A percentile compares a stretch with the other conserved stretches of the same genome.
phyloP scores from a whole-genome alignment of 2,113 vertebrate species.

The Sakesphorus luctuosus region DNA sequence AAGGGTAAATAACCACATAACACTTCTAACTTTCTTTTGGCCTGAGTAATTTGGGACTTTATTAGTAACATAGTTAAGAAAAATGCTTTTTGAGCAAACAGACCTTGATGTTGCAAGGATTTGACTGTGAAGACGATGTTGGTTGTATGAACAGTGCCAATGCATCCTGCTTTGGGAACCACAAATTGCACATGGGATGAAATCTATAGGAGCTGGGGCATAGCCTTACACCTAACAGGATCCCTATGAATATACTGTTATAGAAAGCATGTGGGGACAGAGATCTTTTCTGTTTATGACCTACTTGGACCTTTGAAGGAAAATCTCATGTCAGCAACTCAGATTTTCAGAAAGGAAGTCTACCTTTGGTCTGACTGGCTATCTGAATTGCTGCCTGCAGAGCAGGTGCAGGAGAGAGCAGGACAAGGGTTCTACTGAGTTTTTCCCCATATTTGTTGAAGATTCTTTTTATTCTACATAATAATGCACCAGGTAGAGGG shows the following conservation, averaged over 20 bases:
- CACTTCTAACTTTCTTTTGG: constrained; percentile 16
- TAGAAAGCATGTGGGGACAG: rapidly evolving
- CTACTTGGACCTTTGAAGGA: background rate
- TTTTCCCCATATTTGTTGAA: background rate
- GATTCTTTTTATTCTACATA: background rate
- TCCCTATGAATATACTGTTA: background rate
- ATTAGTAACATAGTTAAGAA: constrained; percentile 16
- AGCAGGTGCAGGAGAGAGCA: background rate
- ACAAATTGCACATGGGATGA: background rate
- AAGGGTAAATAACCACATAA: constrained; percentile 43
- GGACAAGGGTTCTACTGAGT: background rate
- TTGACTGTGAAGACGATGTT: constrained; percentile 16
- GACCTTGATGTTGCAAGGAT: constrained; percentile 5
- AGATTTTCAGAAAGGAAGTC: background rate
- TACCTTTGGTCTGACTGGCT: background rate
- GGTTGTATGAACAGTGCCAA: background rate
- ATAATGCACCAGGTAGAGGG: background rate
- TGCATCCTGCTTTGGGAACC: background rate
- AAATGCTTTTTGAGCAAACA: constrained; percentile 21
- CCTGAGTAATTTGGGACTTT: constrained; percentile 1
- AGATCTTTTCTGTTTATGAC: background rate
- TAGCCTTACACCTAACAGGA: background rate
- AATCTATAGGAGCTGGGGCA: background rate
- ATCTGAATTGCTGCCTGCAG: background rate
- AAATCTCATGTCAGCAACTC: background rate